These are phyloP conservation scores for Heteromyza rotundicornis DNA, from an alignment of 2,888 invertebrate species.

Conservation along the genomic window DNA sequence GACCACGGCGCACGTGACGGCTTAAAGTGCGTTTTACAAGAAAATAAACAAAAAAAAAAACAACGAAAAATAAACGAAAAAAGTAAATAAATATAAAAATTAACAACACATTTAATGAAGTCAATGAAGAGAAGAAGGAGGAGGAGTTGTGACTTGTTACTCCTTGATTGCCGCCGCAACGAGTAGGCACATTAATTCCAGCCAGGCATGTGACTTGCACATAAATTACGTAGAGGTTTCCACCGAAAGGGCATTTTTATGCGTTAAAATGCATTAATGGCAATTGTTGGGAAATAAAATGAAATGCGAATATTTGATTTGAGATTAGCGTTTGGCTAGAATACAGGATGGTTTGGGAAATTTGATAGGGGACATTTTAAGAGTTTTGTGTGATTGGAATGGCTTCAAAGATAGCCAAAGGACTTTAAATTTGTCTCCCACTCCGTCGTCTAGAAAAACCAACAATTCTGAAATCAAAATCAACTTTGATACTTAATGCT, in stretches of 20 bases:
- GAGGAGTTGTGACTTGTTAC: neutral
- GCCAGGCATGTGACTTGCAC: conserved; percentile 15
- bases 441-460: neutral
- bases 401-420: neutral
- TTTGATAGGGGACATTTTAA: too few species aligned
- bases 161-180: neutral
- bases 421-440: neutral
- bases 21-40: conserved; percentile 1
- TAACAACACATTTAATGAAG: too few species aligned
- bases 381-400: neutral
- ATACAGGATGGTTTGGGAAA: too few species aligned
- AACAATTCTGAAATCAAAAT: neutral
- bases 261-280: neutral
- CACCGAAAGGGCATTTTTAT: conserved; percentile 1
- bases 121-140: too few species aligned
- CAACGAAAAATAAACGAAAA: neutral
- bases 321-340: neutral
- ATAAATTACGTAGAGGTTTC: conserved; percentile 20
- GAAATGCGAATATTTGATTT: neutral
- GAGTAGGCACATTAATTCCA: too few species aligned
- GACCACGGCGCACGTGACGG: conserved; percentile 21
- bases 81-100: too few species aligned
- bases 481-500: too few species aligned
- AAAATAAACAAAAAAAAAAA: neutral
- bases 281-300: neutral